Percentiles rank a stretch among this genome's conserved stretches.
Evolutionary conservation across 2,113 vertebrate species (phyloP).

Genomic region (Emberiza fucata): DNA sequence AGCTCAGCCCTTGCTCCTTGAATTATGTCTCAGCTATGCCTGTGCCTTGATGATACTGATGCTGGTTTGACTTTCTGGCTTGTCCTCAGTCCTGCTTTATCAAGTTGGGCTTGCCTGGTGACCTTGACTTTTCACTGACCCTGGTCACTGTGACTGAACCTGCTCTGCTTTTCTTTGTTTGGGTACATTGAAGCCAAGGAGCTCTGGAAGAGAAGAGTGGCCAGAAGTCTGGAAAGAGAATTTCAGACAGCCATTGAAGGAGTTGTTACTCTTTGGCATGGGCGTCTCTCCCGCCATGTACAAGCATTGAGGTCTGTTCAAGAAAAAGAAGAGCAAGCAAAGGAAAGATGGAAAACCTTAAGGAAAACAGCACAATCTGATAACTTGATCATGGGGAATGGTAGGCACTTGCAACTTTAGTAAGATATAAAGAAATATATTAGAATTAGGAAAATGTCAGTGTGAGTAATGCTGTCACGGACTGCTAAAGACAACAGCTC

Average conservation of each 20-base stretch:
- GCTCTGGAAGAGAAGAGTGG: not conserved
- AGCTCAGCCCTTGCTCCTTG: not conserved
- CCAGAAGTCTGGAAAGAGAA: not conserved
- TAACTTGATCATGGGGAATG: not conserved
- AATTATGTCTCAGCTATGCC: not conserved
- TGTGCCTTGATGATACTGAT: not conserved
- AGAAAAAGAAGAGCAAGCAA: not conserved
- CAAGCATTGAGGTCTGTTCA: not conserved
- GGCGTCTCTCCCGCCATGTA: not conserved
- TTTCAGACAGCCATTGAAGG: not conserved
- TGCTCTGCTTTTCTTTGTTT: not conserved
- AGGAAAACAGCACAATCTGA: not conserved
- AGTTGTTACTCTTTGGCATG: not conserved
- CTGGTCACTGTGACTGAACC: not conserved
- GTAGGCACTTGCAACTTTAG: not conserved
- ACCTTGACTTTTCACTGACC: not conserved
- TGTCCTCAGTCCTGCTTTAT: not conserved
- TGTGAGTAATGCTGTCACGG: not conserved
- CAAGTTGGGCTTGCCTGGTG: not conserved
- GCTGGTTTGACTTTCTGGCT: not conserved
- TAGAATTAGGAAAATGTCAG: not conserved
- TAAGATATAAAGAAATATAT: not conserved
- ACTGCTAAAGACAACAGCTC: not conserved
- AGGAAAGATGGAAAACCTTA: not conserved
- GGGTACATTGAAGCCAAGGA: not conserved